Conservation (phyloP, 1,140 invertebrate genomes). For the Pseudomyrmex sp. region DNA sequence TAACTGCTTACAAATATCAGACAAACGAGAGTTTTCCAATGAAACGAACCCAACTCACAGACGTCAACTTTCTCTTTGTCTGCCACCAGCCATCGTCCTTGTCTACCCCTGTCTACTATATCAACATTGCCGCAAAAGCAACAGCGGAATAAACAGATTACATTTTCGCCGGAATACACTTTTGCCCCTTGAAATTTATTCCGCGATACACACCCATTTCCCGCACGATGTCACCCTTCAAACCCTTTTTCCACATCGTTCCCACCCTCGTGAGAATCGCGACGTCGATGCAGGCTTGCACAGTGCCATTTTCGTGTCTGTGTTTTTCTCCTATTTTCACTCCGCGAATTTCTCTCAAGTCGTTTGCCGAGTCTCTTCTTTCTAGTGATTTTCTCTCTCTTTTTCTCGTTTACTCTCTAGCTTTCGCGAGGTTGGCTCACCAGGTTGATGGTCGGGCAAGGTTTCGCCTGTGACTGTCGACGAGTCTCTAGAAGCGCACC, state of each 20-base stretch:
- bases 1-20: conserved; percentile 51
- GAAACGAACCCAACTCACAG: conserved; percentile 18
- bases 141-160: conserved; percentile 58
- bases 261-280: conserved; percentile 14
- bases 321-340: conserved; percentile 32
- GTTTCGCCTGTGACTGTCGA: conserved; percentile 42
- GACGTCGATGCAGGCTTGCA: conserved; percentile 44
- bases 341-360: conserved; percentile 22
- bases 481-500: conserved; percentile 45
- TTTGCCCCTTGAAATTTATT: conserved; percentile 50
- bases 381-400: not conserved
- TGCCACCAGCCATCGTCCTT: not conserved
- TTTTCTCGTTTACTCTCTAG: not conserved
- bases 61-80: not conserved
- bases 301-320: conserved; percentile 52
- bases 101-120: not conserved
- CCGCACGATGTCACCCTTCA: conserved; percentile 39
- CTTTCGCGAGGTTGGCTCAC: conserved; percentile 45
- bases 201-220: conserved; percentile 56
- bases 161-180: conserved; percentile 46
- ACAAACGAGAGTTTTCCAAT: conserved; percentile 47
- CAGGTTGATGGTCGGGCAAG: conserved; percentile 49
- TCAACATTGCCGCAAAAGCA: conserved; percentile 19
- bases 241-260: conserved; percentile 25
- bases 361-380: not conserved